Evolutionary conservation across 2,797 vertebrate species (phyloP), one percentile per base, ranked within the genome.

Genomic region (Psittacula derbiana): DNA sequence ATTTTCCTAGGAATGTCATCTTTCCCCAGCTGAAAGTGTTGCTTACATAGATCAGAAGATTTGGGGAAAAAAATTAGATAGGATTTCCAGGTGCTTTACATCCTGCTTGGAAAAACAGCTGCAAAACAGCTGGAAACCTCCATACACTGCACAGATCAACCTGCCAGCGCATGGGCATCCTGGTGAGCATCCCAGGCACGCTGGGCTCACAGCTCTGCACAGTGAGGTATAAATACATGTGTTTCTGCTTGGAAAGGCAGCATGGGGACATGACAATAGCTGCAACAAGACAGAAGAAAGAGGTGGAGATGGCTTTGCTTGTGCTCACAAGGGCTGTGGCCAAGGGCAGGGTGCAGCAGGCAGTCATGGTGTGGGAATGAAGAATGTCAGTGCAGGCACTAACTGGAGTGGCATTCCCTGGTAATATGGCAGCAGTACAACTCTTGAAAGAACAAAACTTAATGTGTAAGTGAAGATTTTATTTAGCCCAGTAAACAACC

Each of bases 151-250:
- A 49, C 21, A 49, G 36, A 44, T 40, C 40, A 55, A 27, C 18
- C 8, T 23, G 49, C 12, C 10, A 19, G 31, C 0, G 2, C n/a
- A 8, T 0, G 1, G 17, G 57, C 36, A 30, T 46, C 10, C 1
- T 16, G 0, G 1, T 66, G 65, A 67, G 60, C n/a, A 44, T 24
- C 36, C 23, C 33, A 30, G 52, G 58, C 69, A 25, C 0, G 0
- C 10, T 0, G 4, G 14, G 30, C 17, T 62, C 23, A 11, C 31
- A 36, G 53, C 30, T 61, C 33, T 49, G n/a, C 43, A 16, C 0
- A 1, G 21, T 0, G 1, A 65, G 36, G 92, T 23, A 12, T 14
- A n/a, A 62, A 65, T 1, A 0, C 38, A 4, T 2, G 1, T 9
- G 18, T 50, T 69, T 67, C 55, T 16, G 6, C 43, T 28, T 41